A percentile compares a stretch with the other conserved stretches of the same genome.
These are phyloP conservation scores for Mythimna lalbum DNA, from an alignment of 2,888 invertebrate genomes.

Conservation along the genomic window DNA sequence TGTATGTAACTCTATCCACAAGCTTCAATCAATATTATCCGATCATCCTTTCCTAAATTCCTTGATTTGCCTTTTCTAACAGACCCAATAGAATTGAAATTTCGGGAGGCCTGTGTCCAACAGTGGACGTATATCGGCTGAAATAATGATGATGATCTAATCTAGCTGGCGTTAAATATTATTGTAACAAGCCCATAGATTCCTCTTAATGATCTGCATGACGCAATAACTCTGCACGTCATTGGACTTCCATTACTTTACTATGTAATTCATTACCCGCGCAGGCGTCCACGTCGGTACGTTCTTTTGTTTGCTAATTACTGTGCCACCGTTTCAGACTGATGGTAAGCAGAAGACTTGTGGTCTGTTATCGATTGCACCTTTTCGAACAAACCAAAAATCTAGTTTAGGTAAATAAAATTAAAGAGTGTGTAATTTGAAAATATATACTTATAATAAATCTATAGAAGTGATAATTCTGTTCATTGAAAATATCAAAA, in stretches of 20 bases:
- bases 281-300: constrained; percentile 31
- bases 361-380: no score
- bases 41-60: background rate
- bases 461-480: no score
- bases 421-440: no score
- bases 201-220: constrained; percentile 20
- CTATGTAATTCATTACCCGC: constrained; percentile 48
- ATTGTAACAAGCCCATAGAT: background rate
- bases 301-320: constrained; percentile 51
- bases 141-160: no score
- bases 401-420: no score
- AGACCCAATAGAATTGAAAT: constrained; percentile 7
- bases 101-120: no score
- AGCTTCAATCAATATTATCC: background rate
- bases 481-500: no score
- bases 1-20: background rate
- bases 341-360: no score
- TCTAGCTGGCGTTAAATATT: background rate
- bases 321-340: constrained; percentile 11
- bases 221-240: constrained; percentile 33
- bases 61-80: background rate
- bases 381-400: background rate
- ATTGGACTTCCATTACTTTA: constrained; percentile 28
- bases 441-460: no score
- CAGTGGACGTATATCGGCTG: no score